phyloP scores from a whole-genome alignment of 30 jellyfish, hydroid and myxozoan species.

The Rhopilema esculentum region DNA sequence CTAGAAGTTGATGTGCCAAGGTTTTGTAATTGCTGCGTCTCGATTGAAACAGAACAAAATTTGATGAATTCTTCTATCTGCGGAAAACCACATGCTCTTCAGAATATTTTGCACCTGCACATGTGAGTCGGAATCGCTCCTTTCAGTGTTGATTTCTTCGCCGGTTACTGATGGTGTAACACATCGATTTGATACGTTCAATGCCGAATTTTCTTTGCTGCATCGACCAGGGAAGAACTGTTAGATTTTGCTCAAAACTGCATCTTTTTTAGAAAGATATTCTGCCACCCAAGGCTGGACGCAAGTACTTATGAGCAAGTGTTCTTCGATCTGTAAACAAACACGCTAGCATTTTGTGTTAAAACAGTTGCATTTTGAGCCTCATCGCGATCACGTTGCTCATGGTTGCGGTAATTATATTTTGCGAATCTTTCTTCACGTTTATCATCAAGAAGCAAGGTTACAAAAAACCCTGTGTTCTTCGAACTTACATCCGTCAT shows the following conservation, averaged over 20 bases:
- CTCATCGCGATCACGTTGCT: neutral
- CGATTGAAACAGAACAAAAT: conserved; percentile 6
- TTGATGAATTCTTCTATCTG: conserved; percentile 23
- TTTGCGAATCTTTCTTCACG: no score
- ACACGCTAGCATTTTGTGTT: neutral
- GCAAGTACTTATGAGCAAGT: neutral
- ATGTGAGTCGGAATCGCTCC: neutral
- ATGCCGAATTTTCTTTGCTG: neutral
- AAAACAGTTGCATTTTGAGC: neutral
- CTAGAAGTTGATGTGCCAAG: conserved; percentile 1
- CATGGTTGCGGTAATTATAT: no score
- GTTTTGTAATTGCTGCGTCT: conserved; percentile 3
- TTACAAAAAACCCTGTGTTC: no score
- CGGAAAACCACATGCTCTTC: conserved; percentile 32
- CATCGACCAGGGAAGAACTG: neutral
- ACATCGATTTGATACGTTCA: neutral
- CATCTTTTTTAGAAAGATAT: neutral
- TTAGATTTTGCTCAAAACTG: no score
- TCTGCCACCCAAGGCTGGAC: neutral
- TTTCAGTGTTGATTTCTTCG: neutral
- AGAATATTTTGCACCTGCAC: conserved; percentile 18
- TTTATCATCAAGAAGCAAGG: no score
- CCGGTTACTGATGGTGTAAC: neutral
- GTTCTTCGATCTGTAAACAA: neutral
- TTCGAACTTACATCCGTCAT: neutral